A percentile compares a stretch with the other conserved stretches of the same genome.
These are phyloP conservation scores for Lasioglossum vierecki DNA, from an alignment of 2,888 invertebrate species.

Conservation along the genomic window DNA sequence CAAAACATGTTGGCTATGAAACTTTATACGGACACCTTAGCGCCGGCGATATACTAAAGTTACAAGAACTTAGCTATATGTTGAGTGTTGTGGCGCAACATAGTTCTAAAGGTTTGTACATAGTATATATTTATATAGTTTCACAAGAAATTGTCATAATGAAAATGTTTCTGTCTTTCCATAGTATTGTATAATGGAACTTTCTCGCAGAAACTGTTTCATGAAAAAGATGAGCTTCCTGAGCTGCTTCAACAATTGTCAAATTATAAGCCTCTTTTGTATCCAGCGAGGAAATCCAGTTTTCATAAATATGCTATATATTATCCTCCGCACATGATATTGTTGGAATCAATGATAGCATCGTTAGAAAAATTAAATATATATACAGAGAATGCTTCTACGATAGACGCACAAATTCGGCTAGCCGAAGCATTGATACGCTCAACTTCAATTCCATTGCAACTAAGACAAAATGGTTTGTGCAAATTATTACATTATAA, in stretches of 20 bases:
- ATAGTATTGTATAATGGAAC: slow-evolving; percentile 82
- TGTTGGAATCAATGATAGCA: slow-evolving; percentile 68
- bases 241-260: slow-evolving; percentile 74
- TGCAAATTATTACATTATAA: slow-evolving; percentile 24
- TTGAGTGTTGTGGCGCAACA: slow-evolving; percentile 85
- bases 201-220: slow-evolving; percentile 71
- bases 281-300: slow-evolving; percentile 63
- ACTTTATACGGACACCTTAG: slow-evolving; percentile 83
- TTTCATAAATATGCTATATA: slow-evolving; percentile 77
- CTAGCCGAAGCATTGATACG: slow-evolving; percentile 72
- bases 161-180: slow-evolving; percentile 19
- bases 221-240: slow-evolving; percentile 58
- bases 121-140: slow-evolving; percentile 8
- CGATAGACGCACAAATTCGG: slow-evolving; percentile 71
- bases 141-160: not conserved
- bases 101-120: slow-evolving; percentile 80
- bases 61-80: slow-evolving; percentile 85
- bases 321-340: slow-evolving; percentile 72
- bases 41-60: slow-evolving; percentile 84
- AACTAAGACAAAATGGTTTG: slow-evolving; percentile 66
- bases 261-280: slow-evolving; percentile 73
- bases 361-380: slow-evolving; percentile 73
- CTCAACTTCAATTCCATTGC: slow-evolving; percentile 46
- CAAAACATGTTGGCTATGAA: slow-evolving; percentile 80
- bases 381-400: slow-evolving; percentile 70